Base-by-base conservation (phyloP, 2,113 vertebrate genomes). In the Apaloderma vittatum region DNA sequence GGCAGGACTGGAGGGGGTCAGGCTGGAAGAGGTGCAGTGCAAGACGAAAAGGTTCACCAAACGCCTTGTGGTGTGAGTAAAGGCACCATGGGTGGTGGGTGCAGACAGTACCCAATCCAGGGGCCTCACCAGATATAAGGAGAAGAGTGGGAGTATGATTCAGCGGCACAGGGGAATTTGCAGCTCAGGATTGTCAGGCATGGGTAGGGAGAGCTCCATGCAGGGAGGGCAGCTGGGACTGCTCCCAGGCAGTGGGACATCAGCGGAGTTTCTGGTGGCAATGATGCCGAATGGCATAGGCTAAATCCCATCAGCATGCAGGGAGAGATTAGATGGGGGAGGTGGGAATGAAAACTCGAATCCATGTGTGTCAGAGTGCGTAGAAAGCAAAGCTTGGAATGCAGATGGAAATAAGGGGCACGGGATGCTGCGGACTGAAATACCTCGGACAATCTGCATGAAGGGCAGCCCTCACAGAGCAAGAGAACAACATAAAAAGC, bases 341-440 rank as follows among this genome's bases (percentile, higher is more conserved):
- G 68, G 45, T 59, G 81, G 68, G 63, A 88, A 66, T 11, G 49
- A 34, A 80, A 86, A 46, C 27, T 75, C 3, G 2, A 62, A 74
- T 0, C 5, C 0, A 0, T 24, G 40, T 51, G 62, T 59, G 34
- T 1, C 51, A 16, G 68, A 80, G 3, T 51, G 83, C 0, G 0
- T 18, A 61, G 63, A 90, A 37, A 77, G 21, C 27, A 55, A 92
- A 93, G 63, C 29, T 86, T 52, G 76, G 83, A 86, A 51, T 9
- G 29, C 7, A 76, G 40, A 74, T 20, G 13, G 58, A 92, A 67
- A 51, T 4, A 86, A 67, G 49, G 61, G 32, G 51, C 34, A 52
- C 0, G 12, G 65, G 37, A 48, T 83, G 73, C n/a, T 72, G 46
- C 4, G 40, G 32, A 80, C n/a, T 4, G 8, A 94, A 80, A 45